phyloP scores from a whole-genome alignment of 2,888 invertebrate species.

The Lasioglossum lativentre region DNA sequence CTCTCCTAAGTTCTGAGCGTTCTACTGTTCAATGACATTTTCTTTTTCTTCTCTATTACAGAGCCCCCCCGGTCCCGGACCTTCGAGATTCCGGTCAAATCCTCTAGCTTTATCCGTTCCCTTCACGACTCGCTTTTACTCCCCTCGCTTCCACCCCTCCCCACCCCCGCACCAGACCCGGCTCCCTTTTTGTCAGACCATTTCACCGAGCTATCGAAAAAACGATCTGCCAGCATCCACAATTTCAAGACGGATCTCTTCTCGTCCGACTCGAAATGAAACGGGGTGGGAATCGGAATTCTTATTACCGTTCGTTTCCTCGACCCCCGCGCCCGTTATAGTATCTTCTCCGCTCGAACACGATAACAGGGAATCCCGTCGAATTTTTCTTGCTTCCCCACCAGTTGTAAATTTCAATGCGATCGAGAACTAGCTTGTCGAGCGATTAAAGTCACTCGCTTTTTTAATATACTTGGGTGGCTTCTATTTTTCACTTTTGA shows the following conservation, averaged over 20 bases:
- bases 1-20: constrained; percentile 28
- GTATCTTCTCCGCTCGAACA: constrained; percentile 30
- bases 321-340: constrained; percentile 26
- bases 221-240: constrained; percentile 59
- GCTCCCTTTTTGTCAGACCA: constrained; percentile 31
- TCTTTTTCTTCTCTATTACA: constrained; percentile 37
- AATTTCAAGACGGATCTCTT: constrained; percentile 58
- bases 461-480: constrained; percentile 43
- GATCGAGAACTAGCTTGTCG: constrained; percentile 19
- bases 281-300: constrained; percentile 61
- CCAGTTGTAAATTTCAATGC: constrained; percentile 44
- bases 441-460: constrained; percentile 31
- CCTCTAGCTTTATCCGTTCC: constrained; percentile 34
- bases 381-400: constrained; percentile 50
- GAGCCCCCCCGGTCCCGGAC: constrained; percentile 2
- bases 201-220: constrained; percentile 55
- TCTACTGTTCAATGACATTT: constrained; percentile 45
- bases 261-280: constrained; percentile 46
- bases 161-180: background rate
- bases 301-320: constrained; percentile 54
- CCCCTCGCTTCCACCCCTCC: background rate
- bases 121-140: background rate
- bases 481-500: background rate
- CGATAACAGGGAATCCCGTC: constrained; percentile 52
- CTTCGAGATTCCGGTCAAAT: constrained; percentile 41